A percentile compares a stretch with the other conserved stretches of the same genome.
Evolutionary conservation across 2,888 invertebrate species (phyloP).

Genomic region (Carterocephalus palaemon): DNA sequence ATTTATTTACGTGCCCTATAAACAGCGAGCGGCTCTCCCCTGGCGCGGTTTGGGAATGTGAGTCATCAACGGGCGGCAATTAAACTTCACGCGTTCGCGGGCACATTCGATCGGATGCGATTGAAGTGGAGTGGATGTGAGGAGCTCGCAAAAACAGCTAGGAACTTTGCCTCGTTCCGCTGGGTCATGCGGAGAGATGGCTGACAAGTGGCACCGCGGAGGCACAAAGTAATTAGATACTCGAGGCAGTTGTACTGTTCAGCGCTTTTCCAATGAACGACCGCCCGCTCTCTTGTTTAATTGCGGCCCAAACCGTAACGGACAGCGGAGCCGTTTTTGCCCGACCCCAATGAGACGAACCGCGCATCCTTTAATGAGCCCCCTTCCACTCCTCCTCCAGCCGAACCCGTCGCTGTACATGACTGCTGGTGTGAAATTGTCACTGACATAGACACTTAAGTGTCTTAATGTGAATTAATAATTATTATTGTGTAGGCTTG

Average conservation of each 20-base stretch:
- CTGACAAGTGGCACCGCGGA: constrained; percentile 48
- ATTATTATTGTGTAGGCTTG: too few relatives aligned
- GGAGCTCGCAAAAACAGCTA: constrained; percentile 63
- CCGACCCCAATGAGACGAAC: constrained; percentile 58
- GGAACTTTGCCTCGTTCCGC: constrained; percentile 57
- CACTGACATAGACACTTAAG: not conserved
- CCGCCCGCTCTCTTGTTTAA: constrained; percentile 62
- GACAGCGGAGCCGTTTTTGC: constrained; percentile 67
- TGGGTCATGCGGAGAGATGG: constrained; percentile 58
- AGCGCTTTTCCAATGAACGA: constrained; percentile 66
- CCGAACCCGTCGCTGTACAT: not conserved
- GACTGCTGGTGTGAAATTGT: not conserved
- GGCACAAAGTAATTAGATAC: constrained; percentile 71
- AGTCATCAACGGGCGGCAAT: constrained; percentile 20
- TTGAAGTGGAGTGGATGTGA: constrained; percentile 43
- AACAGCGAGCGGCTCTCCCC: constrained; percentile 15
- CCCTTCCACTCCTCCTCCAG: constrained; percentile 34
- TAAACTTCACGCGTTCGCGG: constrained; percentile 29
- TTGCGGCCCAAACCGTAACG: constrained; percentile 67
- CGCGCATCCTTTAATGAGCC: constrained; percentile 67
- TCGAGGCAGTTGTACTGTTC: constrained; percentile 67
- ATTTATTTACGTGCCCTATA: constrained; percentile 3
- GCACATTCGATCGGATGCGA: constrained; percentile 45
- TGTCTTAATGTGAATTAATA: too few relatives aligned
- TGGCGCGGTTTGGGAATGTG: constrained; percentile 16